Base-by-base conservation (phyloP, 2,113 vertebrate species). In the Sturnira hondurensis region DNA sequence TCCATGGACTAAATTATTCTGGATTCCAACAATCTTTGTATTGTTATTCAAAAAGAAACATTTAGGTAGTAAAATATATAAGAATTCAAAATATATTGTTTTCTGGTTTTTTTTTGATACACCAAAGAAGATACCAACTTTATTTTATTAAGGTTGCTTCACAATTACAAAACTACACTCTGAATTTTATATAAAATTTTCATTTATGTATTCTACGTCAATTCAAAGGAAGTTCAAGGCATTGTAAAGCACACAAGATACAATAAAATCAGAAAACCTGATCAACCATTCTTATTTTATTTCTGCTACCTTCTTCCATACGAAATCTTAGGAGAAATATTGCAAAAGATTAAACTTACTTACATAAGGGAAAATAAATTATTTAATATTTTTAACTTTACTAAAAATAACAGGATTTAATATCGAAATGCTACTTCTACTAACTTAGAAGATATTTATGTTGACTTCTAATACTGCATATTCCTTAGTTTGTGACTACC, bases 111-210 rank as follows among this genome's bases (percentile, higher is more conserved):
- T 82, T 3, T 38, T 81, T 38, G 24, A 24, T 71, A 47, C n/a
- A 28, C 31, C 24, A 73, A 86, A 89, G 13, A 3, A 31, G 58
- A 68, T 89, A 56, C 24, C 6, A 19, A 70, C 67, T 82, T 41
- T 52, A 52, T 43, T 77, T 86, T 83, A 73, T 13, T 82, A 24
- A 4, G 15, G 41, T 3, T 50, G 36, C 78, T 73, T 54, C 20
- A 88, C 24, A 52, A 19, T 74, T 76, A 78, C 77, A 22, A 19
- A 63, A 22, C 31, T 45, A 20, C 0, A 26, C 24, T 78, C 14
- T 86, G 47, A 96, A 70, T 95, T 93, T 95, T 78, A 45, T 47
- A 45, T 81, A 43, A 91, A 67, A 73, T 41, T 61, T 56, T 43
- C 19, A 12, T 31, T 43, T 78, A 63, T 71, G 0, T 50, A n/a